Evolutionary conservation across 2,113 vertebrate species (phyloP).

Genomic region (Scalopus aquaticus): DNA sequence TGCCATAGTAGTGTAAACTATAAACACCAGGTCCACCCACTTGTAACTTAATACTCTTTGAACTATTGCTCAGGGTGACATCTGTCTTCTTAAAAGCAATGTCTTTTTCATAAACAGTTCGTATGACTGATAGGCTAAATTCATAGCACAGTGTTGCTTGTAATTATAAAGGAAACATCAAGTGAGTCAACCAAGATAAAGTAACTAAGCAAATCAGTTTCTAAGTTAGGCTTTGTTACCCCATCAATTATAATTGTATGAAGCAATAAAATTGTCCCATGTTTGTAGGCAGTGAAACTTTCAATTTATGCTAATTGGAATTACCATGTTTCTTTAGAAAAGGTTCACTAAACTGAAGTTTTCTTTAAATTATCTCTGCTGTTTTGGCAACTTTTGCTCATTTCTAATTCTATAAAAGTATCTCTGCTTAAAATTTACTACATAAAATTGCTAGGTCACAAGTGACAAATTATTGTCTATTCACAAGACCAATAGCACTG

Average conservation of each 20-base stretch:
- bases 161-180: slow-evolving; percentile 18
- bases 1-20: not conserved
- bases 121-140: not conserved
- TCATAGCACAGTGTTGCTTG: not conserved
- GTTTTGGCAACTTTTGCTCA: not conserved
- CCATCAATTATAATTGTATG: not conserved
- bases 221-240: not conserved
- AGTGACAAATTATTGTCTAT: not conserved
- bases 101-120: not conserved
- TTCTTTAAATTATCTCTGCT: not conserved
- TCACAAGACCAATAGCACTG: not conserved
- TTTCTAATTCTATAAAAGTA: not conserved
- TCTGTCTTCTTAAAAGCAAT: not conserved
- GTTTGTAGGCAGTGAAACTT: not conserved
- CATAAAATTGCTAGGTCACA: not conserved
- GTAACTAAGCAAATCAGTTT: not conserved
- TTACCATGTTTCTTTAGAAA: not conserved
- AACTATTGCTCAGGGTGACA: not conserved
- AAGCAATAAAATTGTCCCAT: not conserved
- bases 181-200: not conserved
- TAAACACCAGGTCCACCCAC: not conserved
- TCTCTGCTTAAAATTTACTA: not conserved
- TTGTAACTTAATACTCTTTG: not conserved
- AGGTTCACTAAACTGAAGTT: not conserved
- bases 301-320: not conserved